phyloP scores from a whole-genome alignment of 2,888 invertebrate species.

The Hydriomena furcata region DNA sequence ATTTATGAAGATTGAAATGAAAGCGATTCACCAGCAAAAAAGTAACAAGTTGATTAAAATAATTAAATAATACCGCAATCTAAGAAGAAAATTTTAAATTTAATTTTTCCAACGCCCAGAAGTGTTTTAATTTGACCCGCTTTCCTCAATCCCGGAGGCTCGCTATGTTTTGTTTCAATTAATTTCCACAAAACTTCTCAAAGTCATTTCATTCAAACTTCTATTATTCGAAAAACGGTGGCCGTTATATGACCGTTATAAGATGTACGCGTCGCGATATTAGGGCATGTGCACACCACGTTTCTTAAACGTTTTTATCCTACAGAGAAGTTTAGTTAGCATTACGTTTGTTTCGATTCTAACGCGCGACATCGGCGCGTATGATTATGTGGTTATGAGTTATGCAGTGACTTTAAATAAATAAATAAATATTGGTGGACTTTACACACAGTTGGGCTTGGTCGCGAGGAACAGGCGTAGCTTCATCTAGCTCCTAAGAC shows the following conservation, averaged over 20 bases:
- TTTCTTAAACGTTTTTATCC: too few species aligned
- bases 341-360: too few species aligned
- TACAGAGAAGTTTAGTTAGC: too few species aligned
- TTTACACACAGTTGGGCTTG: too few species aligned
- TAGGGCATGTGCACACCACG: too few species aligned
- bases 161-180: constrained; percentile 13
- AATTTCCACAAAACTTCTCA: constrained; percentile 3
- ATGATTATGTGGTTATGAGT: too few species aligned
- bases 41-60: neutral
- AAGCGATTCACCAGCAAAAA: neutral
- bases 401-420: too few species aligned
- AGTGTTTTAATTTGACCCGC: constrained; percentile 3
- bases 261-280: too few species aligned
- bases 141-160: neutral
- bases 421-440: too few species aligned
- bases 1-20: neutral
- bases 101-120: constrained; percentile 1
- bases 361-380: too few species aligned
- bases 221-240: neutral
- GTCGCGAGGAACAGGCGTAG: too few species aligned
- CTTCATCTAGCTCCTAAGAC: too few species aligned
- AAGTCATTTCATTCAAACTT: neutral
- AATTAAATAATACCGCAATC: constrained; percentile 9
- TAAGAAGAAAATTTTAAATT: neutral
- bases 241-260: neutral